Evolutionary conservation across 2,797 vertebrate genomes (phyloP), one percentile per base, ranked within the genome.

Genomic region (Hyperoplus lanceolatus): DNA sequence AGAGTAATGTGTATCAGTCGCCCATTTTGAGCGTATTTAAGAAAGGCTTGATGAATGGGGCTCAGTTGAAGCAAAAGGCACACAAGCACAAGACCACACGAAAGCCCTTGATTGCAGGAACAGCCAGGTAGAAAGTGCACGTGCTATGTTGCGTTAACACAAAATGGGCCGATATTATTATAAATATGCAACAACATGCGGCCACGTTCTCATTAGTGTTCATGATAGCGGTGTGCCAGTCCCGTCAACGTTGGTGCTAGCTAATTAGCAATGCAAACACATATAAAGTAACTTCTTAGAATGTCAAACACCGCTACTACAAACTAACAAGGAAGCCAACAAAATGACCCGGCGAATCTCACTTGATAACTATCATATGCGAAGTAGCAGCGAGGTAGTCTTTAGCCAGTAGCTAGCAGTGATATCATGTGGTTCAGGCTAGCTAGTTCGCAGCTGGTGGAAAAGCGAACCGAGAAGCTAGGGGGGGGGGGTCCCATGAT

Each of bases 221-320:
- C 46, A 65, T 62, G 59, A 59, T 61, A 15, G 6, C 21, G 3
- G 29, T 45, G 46, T 3, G 29, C 10, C 4, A 72, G 43, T 53
- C 39, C 14, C 36, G 49, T 8, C 18, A 12, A 36, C 70, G 15
- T 62, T 50, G 1, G 12, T n/a, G 59, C 18, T 50, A 80, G 66
- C 46, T 14, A 36, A 59, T 51, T 91, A 88, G 85, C 85, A 21
- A 50, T 65, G 88, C 85, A 87, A 89, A 77, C n/a, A 59, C 29
- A 14, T 67, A 39, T 54, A 12, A 36, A 5, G 14, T 14, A 15
- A 15, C 12, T 0, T 14, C 8, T 49, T 2, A 55, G 1, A 6
- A 7, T 6, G 29, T 16, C 1, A 10, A 3, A 54, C 8, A 13
- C 8, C 2, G 7, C 16, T 43, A 4, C 3, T 10, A 38, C 11